Evolutionary conservation across 2,888 invertebrate species (phyloP).

Genomic region (Cryptophagus acutangulus): DNA sequence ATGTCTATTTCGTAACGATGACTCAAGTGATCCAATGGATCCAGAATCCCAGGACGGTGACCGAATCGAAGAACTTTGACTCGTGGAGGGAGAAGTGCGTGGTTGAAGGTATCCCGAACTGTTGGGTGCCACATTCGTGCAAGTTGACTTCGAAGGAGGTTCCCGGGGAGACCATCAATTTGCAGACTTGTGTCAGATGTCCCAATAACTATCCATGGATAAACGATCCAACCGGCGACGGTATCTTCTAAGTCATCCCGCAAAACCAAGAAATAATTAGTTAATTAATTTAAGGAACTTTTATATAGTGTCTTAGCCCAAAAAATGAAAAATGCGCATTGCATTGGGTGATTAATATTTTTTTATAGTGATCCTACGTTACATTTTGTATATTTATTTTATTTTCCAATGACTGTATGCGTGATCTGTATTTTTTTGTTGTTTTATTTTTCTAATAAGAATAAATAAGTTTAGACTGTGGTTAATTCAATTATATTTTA

Average conservation of each 20-base stretch:
- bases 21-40: conserved; percentile 96
- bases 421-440: conserved; percentile 40
- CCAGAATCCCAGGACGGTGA: conserved; percentile 80
- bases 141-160: conserved; percentile 89
- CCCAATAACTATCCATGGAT: conserved; percentile 94
- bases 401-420: conserved; percentile 41
- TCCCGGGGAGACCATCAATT: conserved; percentile 88
- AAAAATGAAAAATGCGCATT: conserved; percentile 19
- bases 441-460: conserved; percentile 38
- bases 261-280: conserved; percentile 5
- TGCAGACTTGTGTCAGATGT: conserved; percentile 89
- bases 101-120: conserved; percentile 77
- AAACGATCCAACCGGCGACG: conserved; percentile 86
- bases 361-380: conserved; percentile 38
- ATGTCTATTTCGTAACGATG: conserved; percentile 93
- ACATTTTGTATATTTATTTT: conserved; percentile 44
- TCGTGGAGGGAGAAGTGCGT: conserved; percentile 92
- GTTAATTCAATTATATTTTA: conserved; percentile 27
- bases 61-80: conserved; percentile 86
- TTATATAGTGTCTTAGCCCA: conserved; percentile 29
- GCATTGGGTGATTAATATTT: conserved; percentile 16
- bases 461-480: conserved; percentile 40
- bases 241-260: conserved; percentile 69
- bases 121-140: conserved; percentile 87
- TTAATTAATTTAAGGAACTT: conserved; percentile 34